Evolutionary conservation across 1,140 invertebrate species (phyloP).

Genomic region (Platyura marginata): DNA sequence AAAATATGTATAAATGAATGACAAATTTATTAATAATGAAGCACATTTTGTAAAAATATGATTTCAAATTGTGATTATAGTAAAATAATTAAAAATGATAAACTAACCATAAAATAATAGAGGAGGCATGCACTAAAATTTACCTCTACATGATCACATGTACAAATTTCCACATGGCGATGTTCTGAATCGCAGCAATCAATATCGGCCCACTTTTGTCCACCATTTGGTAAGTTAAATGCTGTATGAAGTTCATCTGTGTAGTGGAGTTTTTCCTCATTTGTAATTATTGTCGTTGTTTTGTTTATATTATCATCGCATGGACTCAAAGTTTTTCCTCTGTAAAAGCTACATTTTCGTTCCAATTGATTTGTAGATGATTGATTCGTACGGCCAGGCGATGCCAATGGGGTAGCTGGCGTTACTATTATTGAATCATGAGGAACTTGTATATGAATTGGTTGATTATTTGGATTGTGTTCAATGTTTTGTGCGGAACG

Average conservation of each 20-base stretch:
- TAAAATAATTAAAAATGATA: too few species aligned
- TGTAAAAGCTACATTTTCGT: slow-evolving; percentile 24
- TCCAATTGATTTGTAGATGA: slow-evolving; percentile 14
- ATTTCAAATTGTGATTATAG: too few species aligned
- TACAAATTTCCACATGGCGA: slow-evolving; percentile 16
- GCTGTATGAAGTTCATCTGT: slow-evolving; percentile 3
- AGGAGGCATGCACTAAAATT: too few species aligned
- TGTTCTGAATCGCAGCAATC: slow-evolving; percentile 16
- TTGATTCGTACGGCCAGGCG: slow-evolving; percentile 17
- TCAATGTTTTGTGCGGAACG: neutral
- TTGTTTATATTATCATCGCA: slow-evolving; percentile 10
- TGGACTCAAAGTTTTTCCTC: slow-evolving; percentile 18
- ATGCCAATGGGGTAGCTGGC: slow-evolving; percentile 24
- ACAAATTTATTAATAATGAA: too few species aligned
- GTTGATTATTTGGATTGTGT: too few species aligned
- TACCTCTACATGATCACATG: slow-evolving; percentile 25
- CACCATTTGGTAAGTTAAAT: slow-evolving; percentile 11
- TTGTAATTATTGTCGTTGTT: neutral
- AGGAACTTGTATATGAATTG: slow-evolving; percentile 9
- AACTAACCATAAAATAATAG: too few species aligned
- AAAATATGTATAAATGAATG: too few species aligned
- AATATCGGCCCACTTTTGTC: slow-evolving; percentile 10
- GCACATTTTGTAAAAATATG: too few species aligned
- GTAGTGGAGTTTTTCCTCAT: neutral
- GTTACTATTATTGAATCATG: slow-evolving; percentile 23